phyloP scores from a whole-genome alignment of 2,888 invertebrate species.

The Diachrysia chrysitis region DNA sequence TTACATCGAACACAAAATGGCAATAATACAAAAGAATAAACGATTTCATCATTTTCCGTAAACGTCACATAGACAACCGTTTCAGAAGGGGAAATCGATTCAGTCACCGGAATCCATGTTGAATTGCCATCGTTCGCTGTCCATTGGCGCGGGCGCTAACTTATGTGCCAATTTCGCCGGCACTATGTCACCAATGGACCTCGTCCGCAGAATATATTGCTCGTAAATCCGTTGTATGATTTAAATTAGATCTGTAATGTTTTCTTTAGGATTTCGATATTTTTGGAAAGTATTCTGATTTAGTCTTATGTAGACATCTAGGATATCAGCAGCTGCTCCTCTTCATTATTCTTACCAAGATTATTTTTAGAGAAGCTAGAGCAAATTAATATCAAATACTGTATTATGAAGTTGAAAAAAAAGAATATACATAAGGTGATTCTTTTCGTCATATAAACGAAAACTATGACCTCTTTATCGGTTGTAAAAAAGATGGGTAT shows the following conservation, averaged over 20 bases:
- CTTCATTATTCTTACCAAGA: no score
- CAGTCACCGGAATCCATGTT: slow-evolving; percentile 40
- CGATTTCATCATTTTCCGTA: slow-evolving; percentile 46
- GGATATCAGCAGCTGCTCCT: neutral
- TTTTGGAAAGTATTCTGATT: neutral
- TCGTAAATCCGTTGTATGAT: slow-evolving; percentile 47
- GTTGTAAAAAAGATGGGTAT: no score
- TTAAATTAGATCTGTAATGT: slow-evolving; percentile 39
- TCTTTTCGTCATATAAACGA: no score
- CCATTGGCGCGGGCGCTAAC: slow-evolving; percentile 71
- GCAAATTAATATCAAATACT: no score
- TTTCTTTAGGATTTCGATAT: slow-evolving; percentile 2
- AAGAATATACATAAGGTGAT: no score
- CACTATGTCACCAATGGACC: slow-evolving; percentile 77
- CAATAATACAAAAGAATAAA: slow-evolving; percentile 33
- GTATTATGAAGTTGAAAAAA: no score
- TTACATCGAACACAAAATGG: slow-evolving; percentile 27
- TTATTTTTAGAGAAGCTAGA: no score
- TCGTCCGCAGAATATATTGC: slow-evolving; percentile 60
- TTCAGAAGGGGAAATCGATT: slow-evolving; percentile 61
- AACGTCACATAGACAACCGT: slow-evolving; percentile 36
- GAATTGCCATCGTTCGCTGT: slow-evolving; percentile 57
- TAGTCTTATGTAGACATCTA: neutral
- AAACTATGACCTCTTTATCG: no score
- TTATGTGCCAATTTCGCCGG: slow-evolving; percentile 76